A percentile compares a stretch with the other conserved stretches of the same genome.
These are phyloP conservation scores for Aurelia aurita DNA, from an alignment of 30 jellyfish, hydroid and myxozoan genomes.

Conservation along the genomic window DNA sequence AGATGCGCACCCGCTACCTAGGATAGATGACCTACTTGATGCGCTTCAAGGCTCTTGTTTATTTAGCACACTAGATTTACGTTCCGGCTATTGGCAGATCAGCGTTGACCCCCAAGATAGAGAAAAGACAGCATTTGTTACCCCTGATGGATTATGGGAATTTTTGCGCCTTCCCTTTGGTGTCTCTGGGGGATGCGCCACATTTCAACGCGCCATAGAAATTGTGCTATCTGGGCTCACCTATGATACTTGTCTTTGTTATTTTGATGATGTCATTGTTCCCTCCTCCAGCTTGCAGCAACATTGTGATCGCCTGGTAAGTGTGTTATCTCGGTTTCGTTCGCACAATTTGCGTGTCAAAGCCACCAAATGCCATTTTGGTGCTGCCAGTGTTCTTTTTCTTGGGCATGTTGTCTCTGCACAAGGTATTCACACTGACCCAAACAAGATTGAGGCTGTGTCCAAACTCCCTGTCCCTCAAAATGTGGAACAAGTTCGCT, in stretches of 20 bases:
- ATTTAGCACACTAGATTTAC: slow-evolving; percentile 54
- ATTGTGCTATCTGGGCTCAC: slow-evolving; percentile 33
- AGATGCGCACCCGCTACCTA: slow-evolving; percentile 68
- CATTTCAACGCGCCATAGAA: slow-evolving; percentile 37
- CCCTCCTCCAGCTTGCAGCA: slow-evolving; percentile 15
- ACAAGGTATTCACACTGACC: no score
- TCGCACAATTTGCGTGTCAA: slow-evolving; percentile 21
- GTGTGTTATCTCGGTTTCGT: slow-evolving; percentile 24
- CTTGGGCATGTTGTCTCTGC: slow-evolving; percentile 46
- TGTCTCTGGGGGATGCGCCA: slow-evolving; percentile 42
- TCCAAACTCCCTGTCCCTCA: slow-evolving; percentile 41
- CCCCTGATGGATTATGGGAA: slow-evolving; percentile 35
- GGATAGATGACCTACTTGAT: slow-evolving; percentile 32
- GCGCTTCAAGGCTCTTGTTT: slow-evolving; percentile 17
- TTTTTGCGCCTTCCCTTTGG: slow-evolving; percentile 62
- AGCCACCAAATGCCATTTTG: slow-evolving; percentile 28
- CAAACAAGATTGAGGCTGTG: neutral
- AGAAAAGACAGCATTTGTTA: slow-evolving; percentile 58
- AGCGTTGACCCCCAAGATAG: slow-evolving; percentile 31
- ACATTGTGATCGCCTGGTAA: slow-evolving; percentile 19
- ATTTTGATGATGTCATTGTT: slow-evolving; percentile 43
- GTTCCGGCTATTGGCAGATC: slow-evolving; percentile 69
- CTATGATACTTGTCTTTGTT: slow-evolving; percentile 27
- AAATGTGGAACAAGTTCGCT: slow-evolving; percentile 13
- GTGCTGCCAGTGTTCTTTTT: slow-evolving; percentile 10